These are phyloP conservation scores for Hirtodrosophila cameraria DNA, from an alignment of 2,888 invertebrate genomes.

Conservation along the genomic window DNA sequence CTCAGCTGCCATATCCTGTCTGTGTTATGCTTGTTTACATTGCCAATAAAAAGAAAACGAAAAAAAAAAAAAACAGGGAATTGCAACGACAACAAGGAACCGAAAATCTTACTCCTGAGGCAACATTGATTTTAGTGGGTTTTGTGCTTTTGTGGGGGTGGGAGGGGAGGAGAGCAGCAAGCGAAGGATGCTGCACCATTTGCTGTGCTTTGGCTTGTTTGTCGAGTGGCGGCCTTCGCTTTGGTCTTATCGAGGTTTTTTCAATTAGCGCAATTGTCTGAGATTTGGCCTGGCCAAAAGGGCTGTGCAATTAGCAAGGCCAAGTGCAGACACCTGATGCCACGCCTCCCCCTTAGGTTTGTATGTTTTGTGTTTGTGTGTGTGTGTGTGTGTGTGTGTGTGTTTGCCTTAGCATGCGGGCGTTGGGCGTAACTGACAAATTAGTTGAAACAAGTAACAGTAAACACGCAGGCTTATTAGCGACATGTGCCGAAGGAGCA, in stretches of 20 bases:
- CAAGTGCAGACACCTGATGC: constrained; percentile 76
- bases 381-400: constrained; percentile 17
- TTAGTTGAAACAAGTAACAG: constrained; percentile 76
- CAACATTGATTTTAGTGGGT: background rate
- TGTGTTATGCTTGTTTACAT: constrained; percentile 27
- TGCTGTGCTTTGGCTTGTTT: constrained; percentile 5
- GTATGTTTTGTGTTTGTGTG: constrained; percentile 1
- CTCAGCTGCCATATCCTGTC: background rate
- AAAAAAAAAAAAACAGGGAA: constrained; percentile 12
- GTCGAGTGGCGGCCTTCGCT: constrained; percentile 22
- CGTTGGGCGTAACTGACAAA: constrained; percentile 72
- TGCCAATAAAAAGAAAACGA: constrained; percentile 11
- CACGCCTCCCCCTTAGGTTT: constrained; percentile 25
- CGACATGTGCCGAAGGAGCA: constrained; percentile 60
- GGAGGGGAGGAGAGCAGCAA: background rate
- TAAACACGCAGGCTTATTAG: constrained; percentile 78
- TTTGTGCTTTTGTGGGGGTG: background rate
- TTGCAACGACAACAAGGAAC: constrained; percentile 18
- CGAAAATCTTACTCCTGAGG: background rate
- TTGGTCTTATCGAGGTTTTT: constrained; percentile 72
- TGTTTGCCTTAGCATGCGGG: constrained; percentile 68
- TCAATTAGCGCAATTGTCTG: constrained; percentile 75
- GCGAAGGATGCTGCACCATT: constrained; percentile 11
- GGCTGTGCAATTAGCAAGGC: constrained; percentile 71
- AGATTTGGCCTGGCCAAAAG: constrained; percentile 71